These are phyloP conservation scores for Xanthorhoe designata DNA, from an alignment of 2,888 invertebrate genomes.

Conservation along the genomic window DNA sequence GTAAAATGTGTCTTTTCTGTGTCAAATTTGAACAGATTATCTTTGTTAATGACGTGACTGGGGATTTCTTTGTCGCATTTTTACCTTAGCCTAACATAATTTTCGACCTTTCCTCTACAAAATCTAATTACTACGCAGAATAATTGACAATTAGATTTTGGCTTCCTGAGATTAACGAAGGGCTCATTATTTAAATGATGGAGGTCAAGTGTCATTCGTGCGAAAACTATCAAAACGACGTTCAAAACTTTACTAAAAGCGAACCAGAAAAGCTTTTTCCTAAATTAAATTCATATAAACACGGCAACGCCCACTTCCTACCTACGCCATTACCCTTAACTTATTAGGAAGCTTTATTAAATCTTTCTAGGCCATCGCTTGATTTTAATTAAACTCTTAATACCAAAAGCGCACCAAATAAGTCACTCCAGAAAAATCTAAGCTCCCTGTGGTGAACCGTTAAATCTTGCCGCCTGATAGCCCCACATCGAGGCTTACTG, in stretches of 20 bases:
- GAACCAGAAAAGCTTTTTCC: conserved; percentile 3
- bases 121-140: conserved; percentile 22
- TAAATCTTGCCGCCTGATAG: conserved; percentile 42
- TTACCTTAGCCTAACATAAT: conserved; percentile 30
- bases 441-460: conserved; percentile 37
- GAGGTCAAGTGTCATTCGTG: conserved; percentile 1
- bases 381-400: conserved; percentile 37
- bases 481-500: conserved; percentile 38
- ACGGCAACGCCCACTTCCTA: conserved; percentile 11
- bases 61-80: conserved; percentile 33
- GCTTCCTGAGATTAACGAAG: conserved; percentile 11
- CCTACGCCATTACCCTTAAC: conserved; percentile 17
- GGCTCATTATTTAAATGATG: conserved; percentile 11
- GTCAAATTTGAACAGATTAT: conserved; percentile 44
- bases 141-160: conserved; percentile 11
- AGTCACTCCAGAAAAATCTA: conserved; percentile 33
- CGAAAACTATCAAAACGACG: not conserved
- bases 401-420: conserved; percentile 32
- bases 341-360: conserved; percentile 38
- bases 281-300: conserved; percentile 22
- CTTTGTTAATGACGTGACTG: conserved; percentile 40
- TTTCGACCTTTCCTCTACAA: conserved; percentile 15
- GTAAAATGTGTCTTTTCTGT: conserved; percentile 47
- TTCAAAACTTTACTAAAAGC: conserved; percentile 4
- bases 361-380: conserved; percentile 33